phyloP scores from a whole-genome alignment of 2,797 vertebrate species.

The Botia almorhae region DNA sequence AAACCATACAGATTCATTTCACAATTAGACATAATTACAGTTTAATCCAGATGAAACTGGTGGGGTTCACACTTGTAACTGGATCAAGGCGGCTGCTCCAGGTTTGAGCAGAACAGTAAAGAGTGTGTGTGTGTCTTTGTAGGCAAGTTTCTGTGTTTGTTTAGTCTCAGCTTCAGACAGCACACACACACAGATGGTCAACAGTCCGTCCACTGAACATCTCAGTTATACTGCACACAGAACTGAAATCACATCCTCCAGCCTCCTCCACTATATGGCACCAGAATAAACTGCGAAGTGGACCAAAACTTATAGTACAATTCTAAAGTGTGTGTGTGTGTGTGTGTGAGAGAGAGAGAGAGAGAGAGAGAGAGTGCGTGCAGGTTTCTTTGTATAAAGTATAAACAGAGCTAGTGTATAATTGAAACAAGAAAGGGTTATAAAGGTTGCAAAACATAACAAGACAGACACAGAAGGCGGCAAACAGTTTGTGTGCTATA shows the following conservation, averaged over 20 bases:
- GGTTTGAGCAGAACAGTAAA: background rate
- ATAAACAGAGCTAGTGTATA: conserved; percentile 15
- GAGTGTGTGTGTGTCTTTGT: background rate
- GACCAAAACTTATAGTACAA: too few species aligned
- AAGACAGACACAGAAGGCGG: background rate
- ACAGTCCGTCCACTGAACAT: background rate
- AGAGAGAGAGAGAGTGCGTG: too few species aligned
- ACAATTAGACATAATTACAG: background rate
- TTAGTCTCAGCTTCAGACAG: background rate
- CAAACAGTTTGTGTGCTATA: background rate
- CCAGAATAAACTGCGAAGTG: too few species aligned
- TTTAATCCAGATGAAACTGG: background rate
- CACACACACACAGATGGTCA: background rate
- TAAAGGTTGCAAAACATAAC: background rate
- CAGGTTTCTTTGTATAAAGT: background rate
- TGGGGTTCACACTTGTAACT: conserved; percentile 7
- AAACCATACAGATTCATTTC: background rate
- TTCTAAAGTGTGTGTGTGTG: background rate
- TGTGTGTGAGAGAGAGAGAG: background rate
- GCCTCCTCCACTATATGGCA: too few species aligned
- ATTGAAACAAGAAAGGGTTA: background rate
- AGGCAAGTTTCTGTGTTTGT: background rate
- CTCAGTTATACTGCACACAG: background rate
- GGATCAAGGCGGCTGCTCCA: background rate
- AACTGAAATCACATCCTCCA: background rate